Evolutionary conservation across 2,113 vertebrate genomes (phyloP), one percentile per base, ranked within the genome.

Genomic region (Pseudopipra pipra): DNA sequence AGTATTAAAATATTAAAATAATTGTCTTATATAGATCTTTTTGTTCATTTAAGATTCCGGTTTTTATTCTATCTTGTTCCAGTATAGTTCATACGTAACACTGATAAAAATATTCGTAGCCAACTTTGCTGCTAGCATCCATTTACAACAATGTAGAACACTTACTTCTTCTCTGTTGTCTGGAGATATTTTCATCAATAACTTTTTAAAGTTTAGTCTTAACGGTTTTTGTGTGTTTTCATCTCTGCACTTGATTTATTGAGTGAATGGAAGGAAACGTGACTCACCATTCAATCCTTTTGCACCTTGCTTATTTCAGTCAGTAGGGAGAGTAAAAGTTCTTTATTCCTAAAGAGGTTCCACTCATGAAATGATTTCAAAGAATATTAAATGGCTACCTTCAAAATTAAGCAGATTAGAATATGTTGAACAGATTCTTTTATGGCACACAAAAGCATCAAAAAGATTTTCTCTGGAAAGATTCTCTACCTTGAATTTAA

Each of bases 151-250:
- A 54, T 23, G 25, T 41, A 76, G n/a, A 58, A 5, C 16, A 47
- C 23, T 87, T 77, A 47, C 23, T 87, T 77, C 28, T 16, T 76
- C 12, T 89, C 41, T 12, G 7, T 83, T 95, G 93, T 87, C 49
- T 79, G 44, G 28, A 93, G 33, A 35, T 95, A 59, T 70, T 85
- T 93, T 94, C 39, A 59, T 93, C 74, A 91, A 90, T 91, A 85
- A 46, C 5, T 79, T 46, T 87, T 93, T 66, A 47, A 73, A 90
- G 59, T 74, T 90, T 66, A 83, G 47, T 85, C 33, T 74, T 88
- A 87, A 59, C 86, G 56, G 62, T 74, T 91, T 72, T 51, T 88
- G 15, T 55, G n/a, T 66, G 39, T 91, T 87, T 96, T 94, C 68
- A 74, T 91, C 67, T 90, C 72, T 62, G 47, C 39, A 37, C 74